These are phyloP conservation scores for Albula glossodonta DNA, from an alignment of 2,113 vertebrate species.

Conservation along the genomic window DNA sequence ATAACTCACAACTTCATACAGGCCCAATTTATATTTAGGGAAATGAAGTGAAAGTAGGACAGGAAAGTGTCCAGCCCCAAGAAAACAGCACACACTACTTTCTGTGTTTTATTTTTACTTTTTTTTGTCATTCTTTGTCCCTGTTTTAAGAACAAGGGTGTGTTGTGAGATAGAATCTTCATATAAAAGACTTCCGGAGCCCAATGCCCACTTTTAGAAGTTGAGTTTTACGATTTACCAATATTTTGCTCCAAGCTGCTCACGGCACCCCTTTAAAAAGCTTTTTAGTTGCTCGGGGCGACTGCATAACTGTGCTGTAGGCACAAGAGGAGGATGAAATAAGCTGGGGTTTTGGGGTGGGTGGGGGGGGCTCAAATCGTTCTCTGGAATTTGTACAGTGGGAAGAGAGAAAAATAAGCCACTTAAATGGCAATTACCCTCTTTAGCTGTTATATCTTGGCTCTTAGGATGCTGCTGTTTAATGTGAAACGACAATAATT, in stretches of 20 bases:
- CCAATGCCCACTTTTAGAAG: background rate
- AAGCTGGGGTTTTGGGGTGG: background rate
- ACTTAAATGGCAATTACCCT: conserved; percentile 23
- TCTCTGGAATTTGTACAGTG: conserved; percentile 11
- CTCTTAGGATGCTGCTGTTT: conserved; percentile 48
- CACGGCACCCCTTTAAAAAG: background rate
- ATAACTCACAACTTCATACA: background rate
- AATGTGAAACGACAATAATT: conserved; percentile 37
- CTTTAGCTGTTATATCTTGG: conserved; percentile 19
- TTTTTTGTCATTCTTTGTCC: background rate
- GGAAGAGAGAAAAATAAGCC: conserved; percentile 22
- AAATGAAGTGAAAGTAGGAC: background rate
- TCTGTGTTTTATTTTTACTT: background rate
- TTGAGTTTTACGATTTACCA: conserved; percentile 24
- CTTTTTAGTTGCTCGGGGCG: conserved; percentile 24
- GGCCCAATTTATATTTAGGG: background rate
- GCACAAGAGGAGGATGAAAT: background rate
- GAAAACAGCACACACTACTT: background rate
- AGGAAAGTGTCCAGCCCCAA: background rate
- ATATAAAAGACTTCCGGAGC: background rate
- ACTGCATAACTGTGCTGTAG: conserved; percentile 15
- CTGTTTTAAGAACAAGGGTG: background rate
- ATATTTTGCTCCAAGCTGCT: conserved; percentile 43
- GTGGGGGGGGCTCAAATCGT: background rate
- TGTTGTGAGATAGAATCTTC: background rate